Evolutionary conservation across 1,140 invertebrate genomes (phyloP).

Genomic region (Diabrotica undecimpunctata): DNA sequence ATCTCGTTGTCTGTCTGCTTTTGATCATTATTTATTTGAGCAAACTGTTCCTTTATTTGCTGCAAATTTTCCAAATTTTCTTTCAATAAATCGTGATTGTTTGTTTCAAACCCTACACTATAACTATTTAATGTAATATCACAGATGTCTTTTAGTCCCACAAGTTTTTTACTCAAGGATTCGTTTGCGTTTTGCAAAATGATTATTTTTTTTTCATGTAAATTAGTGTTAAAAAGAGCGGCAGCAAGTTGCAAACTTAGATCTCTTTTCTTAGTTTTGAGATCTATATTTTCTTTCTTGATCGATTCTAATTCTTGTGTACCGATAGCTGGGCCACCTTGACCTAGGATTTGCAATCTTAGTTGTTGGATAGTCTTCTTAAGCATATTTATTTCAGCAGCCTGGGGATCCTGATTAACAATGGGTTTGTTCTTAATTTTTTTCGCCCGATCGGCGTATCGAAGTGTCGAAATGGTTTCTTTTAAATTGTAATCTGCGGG

Average conservation of each 20-base stretch:
- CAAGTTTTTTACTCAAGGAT: slow-evolving; percentile 61
- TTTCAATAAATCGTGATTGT: slow-evolving; percentile 34
- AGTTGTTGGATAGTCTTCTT: slow-evolving; percentile 66
- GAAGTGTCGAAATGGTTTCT: slow-evolving; percentile 83
- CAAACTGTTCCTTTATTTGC: slow-evolving; percentile 57
- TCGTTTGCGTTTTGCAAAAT: slow-evolving; percentile 62
- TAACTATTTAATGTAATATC: slow-evolving; percentile 54
- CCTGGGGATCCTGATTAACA: slow-evolving; percentile 80
- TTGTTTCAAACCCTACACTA: slow-evolving; percentile 32
- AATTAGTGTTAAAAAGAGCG: slow-evolving; percentile 56
- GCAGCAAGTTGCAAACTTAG: slow-evolving; percentile 56
- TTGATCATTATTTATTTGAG: slow-evolving; percentile 49
- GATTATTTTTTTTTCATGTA: slow-evolving; percentile 61
- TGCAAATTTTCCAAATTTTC: slow-evolving; percentile 49
- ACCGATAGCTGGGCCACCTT: slow-evolving; percentile 35
- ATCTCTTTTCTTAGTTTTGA: slow-evolving; percentile 57
- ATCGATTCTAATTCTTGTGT: too few species aligned
- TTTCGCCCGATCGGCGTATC: slow-evolving; percentile 85
- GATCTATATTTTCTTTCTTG: neutral
- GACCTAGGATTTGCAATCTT: slow-evolving; percentile 56
- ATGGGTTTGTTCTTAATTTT: slow-evolving; percentile 92
- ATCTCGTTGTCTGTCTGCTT: slow-evolving; percentile 54
- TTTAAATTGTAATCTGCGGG: slow-evolving; percentile 86
- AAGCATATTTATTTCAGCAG: slow-evolving; percentile 62
- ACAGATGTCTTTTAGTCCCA: slow-evolving; percentile 59